phyloP scores from a whole-genome alignment of 2,113 vertebrate genomes.

The Hemibagrus wyckioides region DNA sequence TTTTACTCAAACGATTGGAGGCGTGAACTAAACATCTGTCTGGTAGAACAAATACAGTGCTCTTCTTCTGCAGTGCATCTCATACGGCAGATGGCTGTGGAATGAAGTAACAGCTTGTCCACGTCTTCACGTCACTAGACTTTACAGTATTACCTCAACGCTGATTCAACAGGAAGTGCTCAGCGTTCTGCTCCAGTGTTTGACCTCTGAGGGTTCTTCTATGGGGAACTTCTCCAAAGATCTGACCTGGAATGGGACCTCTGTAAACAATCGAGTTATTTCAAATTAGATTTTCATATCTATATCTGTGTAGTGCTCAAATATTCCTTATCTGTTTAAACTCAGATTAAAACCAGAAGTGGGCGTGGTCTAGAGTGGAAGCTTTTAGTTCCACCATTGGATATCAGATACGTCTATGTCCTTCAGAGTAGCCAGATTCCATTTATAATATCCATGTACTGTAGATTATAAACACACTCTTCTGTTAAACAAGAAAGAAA shows the following conservation, averaged over 20 bases:
- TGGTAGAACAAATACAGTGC: background rate
- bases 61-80: background rate
- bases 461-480: background rate
- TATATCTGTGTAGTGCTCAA: background rate
- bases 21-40: background rate
- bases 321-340: background rate
- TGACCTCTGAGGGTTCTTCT: background rate
- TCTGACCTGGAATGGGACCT: background rate
- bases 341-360: background rate
- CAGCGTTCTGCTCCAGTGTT: background rate
- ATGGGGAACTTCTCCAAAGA: background rate
- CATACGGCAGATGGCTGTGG: background rate
- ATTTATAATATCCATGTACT: background rate
- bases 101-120: background rate
- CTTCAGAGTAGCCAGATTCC: too few species aligned
- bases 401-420: too few species aligned
- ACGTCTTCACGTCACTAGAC: background rate
- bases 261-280: background rate
- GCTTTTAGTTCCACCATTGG: background rate
- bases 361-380: background rate
- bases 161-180: background rate
- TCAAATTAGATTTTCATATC: background rate
- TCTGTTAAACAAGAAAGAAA: background rate
- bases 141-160: background rate
- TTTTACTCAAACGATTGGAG: background rate